Base-by-base conservation (phyloP, 2,888 invertebrate species). In the Callyntrura guangdongensis region DNA sequence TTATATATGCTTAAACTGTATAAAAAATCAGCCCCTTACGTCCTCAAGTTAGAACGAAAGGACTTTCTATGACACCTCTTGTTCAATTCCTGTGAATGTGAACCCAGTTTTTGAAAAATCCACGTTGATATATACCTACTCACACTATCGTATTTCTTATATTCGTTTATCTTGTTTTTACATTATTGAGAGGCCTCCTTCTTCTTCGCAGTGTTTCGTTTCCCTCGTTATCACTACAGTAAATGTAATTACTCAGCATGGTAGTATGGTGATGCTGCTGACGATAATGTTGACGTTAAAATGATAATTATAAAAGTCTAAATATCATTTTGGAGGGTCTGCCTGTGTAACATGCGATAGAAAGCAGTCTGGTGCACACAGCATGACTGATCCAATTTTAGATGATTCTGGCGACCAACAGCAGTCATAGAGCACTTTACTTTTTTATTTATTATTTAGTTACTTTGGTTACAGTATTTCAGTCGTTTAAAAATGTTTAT, bases 351-450 rank as follows among this genome's bases (percentile, higher is more conserved):
- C 59, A 22, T 64, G 20, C 27, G 79, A 47, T 88, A 88, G 88
- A 88, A 88, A 88, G 88, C 88, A 82, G 87, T 81, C 49, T 56
- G 56, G 87, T 45, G 69, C 45, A 53, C 56, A 59, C 17, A 56
- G 81, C 87, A 87, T 87, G 87, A 87, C 87, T 79, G 49, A 86
- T 81, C 14, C 53, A 53, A 36, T 67, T 83, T 79, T 17, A 56
- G 56, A 79, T 17, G 69, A 0, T 69, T 11, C 11, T 61, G 61
- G 22, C 61, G 25, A 64, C 25, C 25, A 25, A 22, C 59, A 25
- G 25, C 25, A 36, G 36, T 36, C 36, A 4, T 61, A 9, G 9
- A 27, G 27, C 14, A 67, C 12, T 36, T 64, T 64, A 22, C 67
- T 0, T 12, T 67, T 27, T 27, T 67, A 6, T 53, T 11, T 17